Percentiles rank a stretch among this genome's conserved stretches.
phyloP scores from a whole-genome alignment of 2,113 vertebrate genomes.

The Corynorhinus townsendii region DNA sequence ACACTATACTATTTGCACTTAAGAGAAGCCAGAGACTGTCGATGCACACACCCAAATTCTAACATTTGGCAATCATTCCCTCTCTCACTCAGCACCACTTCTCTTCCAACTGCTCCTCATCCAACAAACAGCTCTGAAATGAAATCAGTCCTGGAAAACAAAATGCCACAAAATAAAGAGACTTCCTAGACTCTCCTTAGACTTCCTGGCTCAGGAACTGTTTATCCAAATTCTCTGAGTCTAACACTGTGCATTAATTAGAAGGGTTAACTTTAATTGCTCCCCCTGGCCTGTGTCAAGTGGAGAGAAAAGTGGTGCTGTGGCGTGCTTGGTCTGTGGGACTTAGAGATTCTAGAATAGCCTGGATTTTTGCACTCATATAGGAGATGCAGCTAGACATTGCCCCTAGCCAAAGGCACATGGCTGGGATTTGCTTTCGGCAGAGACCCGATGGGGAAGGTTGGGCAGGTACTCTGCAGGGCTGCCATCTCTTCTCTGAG shows the following conservation, averaged over 20 bases:
- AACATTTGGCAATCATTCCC: not conserved
- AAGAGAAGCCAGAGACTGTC: not conserved
- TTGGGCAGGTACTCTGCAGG: not conserved
- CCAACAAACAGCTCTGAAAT: not conserved
- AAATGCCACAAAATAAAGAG: constrained; percentile 8
- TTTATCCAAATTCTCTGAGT: not conserved
- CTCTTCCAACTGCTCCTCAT: not conserved
- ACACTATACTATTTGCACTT: not conserved
- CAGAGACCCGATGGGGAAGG: not conserved
- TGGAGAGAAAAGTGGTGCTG: not conserved
- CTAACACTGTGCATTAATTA: constrained; percentile 14
- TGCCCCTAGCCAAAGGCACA: rapidly evolving
- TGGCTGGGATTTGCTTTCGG: not conserved
- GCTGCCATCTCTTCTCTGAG: not conserved
- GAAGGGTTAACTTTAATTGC: not conserved
- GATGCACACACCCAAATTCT: not conserved
- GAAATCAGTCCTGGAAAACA: not conserved
- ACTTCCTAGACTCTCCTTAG: not conserved
- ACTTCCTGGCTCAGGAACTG: not conserved
- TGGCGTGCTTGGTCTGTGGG: not conserved
- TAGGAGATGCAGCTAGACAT: not conserved
- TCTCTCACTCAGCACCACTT: not conserved
- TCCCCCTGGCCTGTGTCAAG: not conserved
- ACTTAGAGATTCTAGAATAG: not conserved
- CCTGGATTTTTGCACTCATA: not conserved